These are phyloP conservation scores for Esperia sulphurella DNA, from an alignment of 2,888 invertebrate genomes.

Conservation along the genomic window DNA sequence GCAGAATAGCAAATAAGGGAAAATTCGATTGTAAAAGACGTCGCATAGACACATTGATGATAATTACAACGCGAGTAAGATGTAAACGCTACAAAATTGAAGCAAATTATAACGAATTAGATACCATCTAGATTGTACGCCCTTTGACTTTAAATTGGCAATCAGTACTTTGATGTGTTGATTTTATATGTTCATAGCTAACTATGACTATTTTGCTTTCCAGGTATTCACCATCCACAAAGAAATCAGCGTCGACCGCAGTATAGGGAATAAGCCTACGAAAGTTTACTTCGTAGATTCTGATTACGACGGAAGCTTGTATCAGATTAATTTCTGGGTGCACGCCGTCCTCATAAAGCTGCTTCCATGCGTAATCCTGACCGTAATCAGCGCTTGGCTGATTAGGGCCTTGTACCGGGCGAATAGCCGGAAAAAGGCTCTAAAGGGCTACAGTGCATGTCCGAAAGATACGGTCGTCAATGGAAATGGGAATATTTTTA, in stretches of 20 bases:
- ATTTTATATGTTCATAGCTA: no score
- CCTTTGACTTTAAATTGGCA: no score
- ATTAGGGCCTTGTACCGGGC: constrained; percentile 85
- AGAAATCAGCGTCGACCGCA: constrained; percentile 32
- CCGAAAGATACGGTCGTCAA: constrained; percentile 50
- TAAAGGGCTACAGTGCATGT: constrained; percentile 72
- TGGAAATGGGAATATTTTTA: constrained; percentile 60
- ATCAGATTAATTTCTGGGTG: constrained; percentile 88
- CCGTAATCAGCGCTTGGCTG: constrained; percentile 85
- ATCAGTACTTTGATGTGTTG: no score
- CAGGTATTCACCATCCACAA: constrained; percentile 72
- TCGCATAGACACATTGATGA: no score
- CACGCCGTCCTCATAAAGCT: constrained; percentile 90
- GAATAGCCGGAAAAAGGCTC: constrained; percentile 81
- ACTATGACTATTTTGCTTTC: constrained; percentile 16
- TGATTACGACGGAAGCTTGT: constrained; percentile 79
- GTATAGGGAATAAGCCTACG: constrained; percentile 35
- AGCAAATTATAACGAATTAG: no score
- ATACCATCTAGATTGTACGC: no score
- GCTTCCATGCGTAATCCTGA: constrained; percentile 87
- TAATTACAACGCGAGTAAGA: no score
- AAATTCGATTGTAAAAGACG: no score
- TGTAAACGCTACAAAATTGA: no score
- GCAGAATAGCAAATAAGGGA: no score
- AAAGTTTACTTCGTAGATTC: constrained; percentile 75